Evolutionary conservation across 2,888 invertebrate genomes (phyloP).

Genomic region (Alloplasta piceator): DNA sequence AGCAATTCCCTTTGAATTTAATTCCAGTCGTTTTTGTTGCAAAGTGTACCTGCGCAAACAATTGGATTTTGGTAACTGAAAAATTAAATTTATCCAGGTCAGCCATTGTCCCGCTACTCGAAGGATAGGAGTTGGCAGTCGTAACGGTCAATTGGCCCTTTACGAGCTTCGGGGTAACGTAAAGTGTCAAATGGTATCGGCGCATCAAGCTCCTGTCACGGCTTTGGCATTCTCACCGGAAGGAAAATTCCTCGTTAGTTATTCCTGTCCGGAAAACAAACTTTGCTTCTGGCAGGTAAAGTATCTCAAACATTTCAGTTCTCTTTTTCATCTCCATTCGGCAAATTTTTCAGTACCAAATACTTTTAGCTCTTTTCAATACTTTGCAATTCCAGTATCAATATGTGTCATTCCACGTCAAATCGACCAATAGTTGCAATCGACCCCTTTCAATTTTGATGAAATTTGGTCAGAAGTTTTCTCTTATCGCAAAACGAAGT

Average conservation of each 20-base stretch:
- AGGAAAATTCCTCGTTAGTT: slow-evolving; percentile 98
- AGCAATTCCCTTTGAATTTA: too few relatives aligned
- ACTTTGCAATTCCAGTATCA: too few relatives aligned
- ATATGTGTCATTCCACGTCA: too few relatives aligned
- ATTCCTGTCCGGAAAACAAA: slow-evolving; percentile 96
- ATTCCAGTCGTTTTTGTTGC: too few relatives aligned
- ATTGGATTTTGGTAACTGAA: background rate
- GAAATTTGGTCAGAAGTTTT: too few relatives aligned
- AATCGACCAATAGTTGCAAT: too few relatives aligned
- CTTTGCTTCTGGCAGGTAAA: slow-evolving; percentile 99
- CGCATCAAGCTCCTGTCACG: slow-evolving; percentile 95
- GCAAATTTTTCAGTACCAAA: too few relatives aligned
- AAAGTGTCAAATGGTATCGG: slow-evolving; percentile 97
- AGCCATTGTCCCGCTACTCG: slow-evolving; percentile 96
- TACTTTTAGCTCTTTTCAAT: too few relatives aligned
- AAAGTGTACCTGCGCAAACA: too few relatives aligned
- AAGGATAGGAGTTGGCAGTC: slow-evolving; percentile 97
- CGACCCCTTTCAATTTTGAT: too few relatives aligned
- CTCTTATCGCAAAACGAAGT: too few relatives aligned
- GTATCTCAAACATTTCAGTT: slow-evolving; percentile 28
- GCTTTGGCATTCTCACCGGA: slow-evolving; percentile 98
- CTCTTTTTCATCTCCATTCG: slow-evolving; percentile 10
- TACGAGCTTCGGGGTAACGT: slow-evolving; percentile 96
- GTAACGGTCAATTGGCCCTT: slow-evolving; percentile 95
- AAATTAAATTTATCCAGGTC: slow-evolving; percentile 70